Percentiles rank a stretch among this genome's conserved stretches.
These are phyloP conservation scores for Diabrotica virgifera DNA, from an alignment of 1,140 invertebrate species.

Conservation along the genomic window DNA sequence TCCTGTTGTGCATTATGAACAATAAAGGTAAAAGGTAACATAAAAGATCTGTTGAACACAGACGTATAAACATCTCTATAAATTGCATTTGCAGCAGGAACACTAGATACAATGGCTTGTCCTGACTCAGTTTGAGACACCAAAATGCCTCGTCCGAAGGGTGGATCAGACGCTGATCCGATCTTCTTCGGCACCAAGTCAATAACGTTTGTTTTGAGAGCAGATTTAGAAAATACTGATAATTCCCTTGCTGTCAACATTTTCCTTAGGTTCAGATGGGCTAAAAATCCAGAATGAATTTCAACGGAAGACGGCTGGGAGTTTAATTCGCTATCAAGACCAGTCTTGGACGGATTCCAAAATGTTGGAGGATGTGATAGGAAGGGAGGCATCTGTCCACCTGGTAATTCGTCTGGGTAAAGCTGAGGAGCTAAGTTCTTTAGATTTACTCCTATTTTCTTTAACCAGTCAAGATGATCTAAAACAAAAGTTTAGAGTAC, in stretches of 20 bases:
- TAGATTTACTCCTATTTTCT: slow-evolving; percentile 80
- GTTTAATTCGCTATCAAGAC: slow-evolving; percentile 50
- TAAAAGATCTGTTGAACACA: slow-evolving; percentile 87
- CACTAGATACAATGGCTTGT: slow-evolving; percentile 79
- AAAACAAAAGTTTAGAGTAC: slow-evolving; percentile 39
- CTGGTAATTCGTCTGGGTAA: slow-evolving; percentile 62
- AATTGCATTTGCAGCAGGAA: slow-evolving; percentile 82
- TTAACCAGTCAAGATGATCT: slow-evolving; percentile 84
- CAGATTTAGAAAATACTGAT: slow-evolving; percentile 69
- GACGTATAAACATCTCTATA: slow-evolving; percentile 90
- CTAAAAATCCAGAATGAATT: slow-evolving; percentile 76
- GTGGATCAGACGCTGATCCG: slow-evolving; percentile 75
- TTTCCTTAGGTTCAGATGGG: slow-evolving; percentile 70
- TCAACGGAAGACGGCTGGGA: slow-evolving; percentile 57
- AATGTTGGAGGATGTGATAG: slow-evolving; percentile 58
- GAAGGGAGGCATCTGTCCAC: slow-evolving; percentile 59
- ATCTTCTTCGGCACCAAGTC: slow-evolving; percentile 67
- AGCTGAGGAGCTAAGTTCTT: slow-evolving; percentile 82
- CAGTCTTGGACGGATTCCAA: slow-evolving; percentile 55
- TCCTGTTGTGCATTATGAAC: slow-evolving; percentile 87
- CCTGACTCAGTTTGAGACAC: slow-evolving; percentile 76
- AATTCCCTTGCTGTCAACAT: slow-evolving; percentile 70
- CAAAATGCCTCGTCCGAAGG: slow-evolving; percentile 87
- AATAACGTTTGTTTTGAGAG: slow-evolving; percentile 70
- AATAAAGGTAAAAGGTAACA: slow-evolving; percentile 85